Evolutionary conservation across 2,888 invertebrate species (phyloP), one percentile per base, ranked within the genome.

Genomic region (Phaonia tiefii): DNA sequence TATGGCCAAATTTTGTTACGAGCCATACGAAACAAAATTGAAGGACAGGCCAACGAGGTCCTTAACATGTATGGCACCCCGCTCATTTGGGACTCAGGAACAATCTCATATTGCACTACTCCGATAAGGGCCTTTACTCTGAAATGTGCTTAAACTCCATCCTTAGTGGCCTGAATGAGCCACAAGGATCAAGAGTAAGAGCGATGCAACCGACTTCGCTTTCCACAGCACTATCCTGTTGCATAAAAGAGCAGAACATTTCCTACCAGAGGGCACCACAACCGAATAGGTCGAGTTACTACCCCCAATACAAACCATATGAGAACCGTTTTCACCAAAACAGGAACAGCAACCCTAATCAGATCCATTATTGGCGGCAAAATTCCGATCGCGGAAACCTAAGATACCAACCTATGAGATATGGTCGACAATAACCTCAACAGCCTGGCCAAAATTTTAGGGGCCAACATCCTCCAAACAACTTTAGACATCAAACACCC

Each of bases 91-190:
- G 63, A 69, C 20, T 85, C 13, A 83, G 82, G 63, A 42, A 13
- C 15, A 84, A 84, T 69, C 56, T 84, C 7, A 82, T 84, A 22
- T 63, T 70, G 13, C 82, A 83, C 25, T 84, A 84, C 60, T 72
- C 83, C 2, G 60, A 72, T 25, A 51, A 72, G 37, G 22, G 54
- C 4, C 54, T 85, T 13, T 85, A 69, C 56, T 31, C 77, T 4
- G 84, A 85, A 80, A 82, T 85, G 82, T 85, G 83, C 31, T 67
- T 85, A 10, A 85, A 84, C 46, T 51, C 71, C 1, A 84, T 85
- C 46, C 7, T 85, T 17, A 75, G 75, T 0, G 84, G 84, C 8
- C 74, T 86, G 1, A 84, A 69, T 31, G 85, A 84, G 83, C 86
- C 84, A 1, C 31, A 84, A 13, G 83, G 85, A 7, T 80, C 84